These are phyloP conservation scores for Heterochromis multidens DNA, from an alignment of 2,113 vertebrate genomes.

Conservation along the genomic window DNA sequence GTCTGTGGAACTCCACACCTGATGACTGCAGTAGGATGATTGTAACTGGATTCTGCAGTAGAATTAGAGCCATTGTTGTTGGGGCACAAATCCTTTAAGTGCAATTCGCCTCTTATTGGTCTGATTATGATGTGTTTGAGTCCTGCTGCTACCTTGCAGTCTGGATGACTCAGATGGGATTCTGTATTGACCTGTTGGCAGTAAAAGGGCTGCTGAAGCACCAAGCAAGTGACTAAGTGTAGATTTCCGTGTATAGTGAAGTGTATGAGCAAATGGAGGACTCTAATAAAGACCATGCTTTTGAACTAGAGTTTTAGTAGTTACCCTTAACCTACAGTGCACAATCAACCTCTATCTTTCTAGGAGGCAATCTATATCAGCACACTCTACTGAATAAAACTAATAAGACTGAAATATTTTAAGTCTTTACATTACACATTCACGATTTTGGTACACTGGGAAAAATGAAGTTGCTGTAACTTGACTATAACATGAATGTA, in stretches of 20 bases:
- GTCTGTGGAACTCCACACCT: background rate
- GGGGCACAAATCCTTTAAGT: conserved; percentile 12
- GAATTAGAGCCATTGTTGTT: conserved; percentile 37
- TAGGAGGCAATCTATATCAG: background rate
- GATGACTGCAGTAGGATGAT: conserved; percentile 20
- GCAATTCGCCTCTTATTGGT: conserved; percentile 15
- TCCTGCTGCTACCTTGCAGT: conserved; percentile 34
- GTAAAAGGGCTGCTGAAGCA: conserved; percentile 36
- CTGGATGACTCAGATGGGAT: conserved; percentile 25
- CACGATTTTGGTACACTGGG: background rate
- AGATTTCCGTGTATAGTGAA: conserved; percentile 42
- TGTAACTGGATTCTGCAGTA: conserved; percentile 28
- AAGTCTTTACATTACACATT: background rate
- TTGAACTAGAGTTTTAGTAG: conserved; percentile 19
- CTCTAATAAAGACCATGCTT: conserved; percentile 3
- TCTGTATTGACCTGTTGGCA: conserved; percentile 43
- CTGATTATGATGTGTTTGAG: conserved; percentile 59
- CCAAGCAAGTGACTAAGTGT: conserved; percentile 29
- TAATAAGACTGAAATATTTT: background rate
- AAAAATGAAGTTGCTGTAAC: background rate
- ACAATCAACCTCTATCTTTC: background rate
- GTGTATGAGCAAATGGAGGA: background rate
- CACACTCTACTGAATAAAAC: background rate
- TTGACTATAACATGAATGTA: background rate
- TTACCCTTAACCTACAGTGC: background rate